Base-by-base conservation (phyloP, 1,140 invertebrate genomes). In the Coptotermes formosanus region DNA sequence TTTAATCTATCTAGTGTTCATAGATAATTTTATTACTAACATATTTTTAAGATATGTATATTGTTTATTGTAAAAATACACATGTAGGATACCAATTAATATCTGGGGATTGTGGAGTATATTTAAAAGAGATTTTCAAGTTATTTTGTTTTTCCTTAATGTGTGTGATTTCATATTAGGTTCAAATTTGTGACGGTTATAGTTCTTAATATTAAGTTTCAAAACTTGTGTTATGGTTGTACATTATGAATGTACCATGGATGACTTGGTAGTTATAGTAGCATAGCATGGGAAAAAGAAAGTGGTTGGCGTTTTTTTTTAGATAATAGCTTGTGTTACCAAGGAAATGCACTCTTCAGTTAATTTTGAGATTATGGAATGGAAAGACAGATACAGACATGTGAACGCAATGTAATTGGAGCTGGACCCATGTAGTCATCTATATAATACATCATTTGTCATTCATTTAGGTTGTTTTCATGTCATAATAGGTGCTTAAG, bases 41-140 rank as follows among this genome's bases (percentile, higher is more conserved):
- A 75, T 75, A 75, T 75, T 75, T 75, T 75, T 75, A 75, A 75
- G 64, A 75, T 75, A 75, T 75, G 64, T 75, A 75, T 75, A 75
- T 75, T 75, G 64, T 75, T 75, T 75, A 75, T 75, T 75, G 64
- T 75, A 75, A 75, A 75, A 75, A 75, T 55, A 55, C 19, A 21
- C 7, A n/a, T n/a, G 64, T 75, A 75, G 64, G 64, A 30, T 75
- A 75, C 64, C n/a, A 16, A 75, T 75, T 75, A 75, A 75, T 75
- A 75, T 75, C 30, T 75, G 64, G 64, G 64, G 64, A 75, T 75
- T 75, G n/a, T 75, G 64, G 64, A 75, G 14, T 75, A 75, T 75
- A 75, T 75, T 75, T 75, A 75, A 75, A 75, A 75, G 25, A 75
- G 25, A 75, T 75, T 75, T 75, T 75, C 64, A 75, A 75, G 64